These are phyloP conservation scores for Drosophila nebulosa DNA, from an alignment of 1,140 invertebrate species.

Conservation along the genomic window DNA sequence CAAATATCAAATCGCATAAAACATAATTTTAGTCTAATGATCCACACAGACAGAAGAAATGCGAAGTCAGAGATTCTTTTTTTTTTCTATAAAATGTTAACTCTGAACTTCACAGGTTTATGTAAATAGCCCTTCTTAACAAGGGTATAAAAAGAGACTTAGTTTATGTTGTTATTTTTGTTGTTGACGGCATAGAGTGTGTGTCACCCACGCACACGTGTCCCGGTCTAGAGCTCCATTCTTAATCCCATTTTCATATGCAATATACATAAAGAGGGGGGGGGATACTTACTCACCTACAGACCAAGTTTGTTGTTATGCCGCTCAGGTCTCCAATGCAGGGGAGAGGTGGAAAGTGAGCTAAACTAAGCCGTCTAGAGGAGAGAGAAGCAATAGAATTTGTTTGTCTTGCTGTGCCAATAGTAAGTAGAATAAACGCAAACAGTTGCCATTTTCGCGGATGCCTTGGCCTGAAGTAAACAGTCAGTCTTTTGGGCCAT, in stretches of 20 bases:
- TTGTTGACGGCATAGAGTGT: conserved; percentile 28
- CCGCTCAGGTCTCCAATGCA: background rate
- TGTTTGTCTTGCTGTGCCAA: conserved; percentile 1
- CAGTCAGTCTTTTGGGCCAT: conserved; percentile 27
- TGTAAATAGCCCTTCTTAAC: background rate
- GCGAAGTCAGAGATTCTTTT: background rate
- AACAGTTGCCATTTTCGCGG: conserved; percentile 35
- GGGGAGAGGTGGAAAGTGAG: background rate
- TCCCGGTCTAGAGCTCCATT: conserved; percentile 23
- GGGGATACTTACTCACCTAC: conserved; percentile 48
- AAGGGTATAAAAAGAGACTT: conserved; percentile 28
- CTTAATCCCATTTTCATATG: background rate
- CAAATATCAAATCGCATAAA: no score
- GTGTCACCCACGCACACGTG: conserved; percentile 53
- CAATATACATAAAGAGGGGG: no score
- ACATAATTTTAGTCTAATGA: no score
- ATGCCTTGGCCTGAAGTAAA: conserved; percentile 14
- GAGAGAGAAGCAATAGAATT: conserved; percentile 31
- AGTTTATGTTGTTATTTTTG: conserved; percentile 38
- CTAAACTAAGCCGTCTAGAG: background rate
- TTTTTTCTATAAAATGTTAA: background rate
- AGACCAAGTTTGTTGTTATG: conserved; percentile 5
- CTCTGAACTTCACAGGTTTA: no score
- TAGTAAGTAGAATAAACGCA: conserved; percentile 34
- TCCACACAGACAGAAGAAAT: no score